Evolutionary conservation across 2,113 vertebrate species (phyloP).

Genomic region (Pluvianellus socialis): DNA sequence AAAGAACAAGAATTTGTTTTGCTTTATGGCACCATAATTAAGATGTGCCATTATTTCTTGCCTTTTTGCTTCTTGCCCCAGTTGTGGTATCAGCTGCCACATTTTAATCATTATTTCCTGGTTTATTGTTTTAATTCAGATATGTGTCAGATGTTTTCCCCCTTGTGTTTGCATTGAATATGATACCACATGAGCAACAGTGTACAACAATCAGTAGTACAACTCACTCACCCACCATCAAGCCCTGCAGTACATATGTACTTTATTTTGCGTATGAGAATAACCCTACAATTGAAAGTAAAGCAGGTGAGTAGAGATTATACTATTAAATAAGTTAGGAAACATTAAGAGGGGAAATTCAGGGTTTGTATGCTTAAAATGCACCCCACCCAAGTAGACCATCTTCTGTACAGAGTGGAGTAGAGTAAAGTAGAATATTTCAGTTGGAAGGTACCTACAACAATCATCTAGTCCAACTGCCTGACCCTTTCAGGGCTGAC

Average conservation of each 20-base stretch:
- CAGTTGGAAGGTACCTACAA: background rate
- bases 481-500: background rate
- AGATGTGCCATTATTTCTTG: background rate
- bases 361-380: background rate
- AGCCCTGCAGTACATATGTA: background rate
- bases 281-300: background rate
- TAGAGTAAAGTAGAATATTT: background rate
- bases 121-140: background rate
- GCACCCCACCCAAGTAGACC: background rate
- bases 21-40: background rate
- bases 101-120: background rate
- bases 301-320: background rate
- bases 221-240: background rate
- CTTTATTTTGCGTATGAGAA: background rate
- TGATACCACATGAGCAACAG: background rate
- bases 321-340: background rate
- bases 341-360: background rate
- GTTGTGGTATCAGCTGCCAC: background rate
- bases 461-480: background rate
- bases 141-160: background rate
- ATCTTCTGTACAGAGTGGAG: background rate
- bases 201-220: background rate
- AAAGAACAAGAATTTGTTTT: background rate
- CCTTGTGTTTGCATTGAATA: background rate
- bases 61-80: background rate